A percentile compares a stretch with the other conserved stretches of the same genome.
These are phyloP conservation scores for Heteractis magnifica DNA, from an alignment of 92 coral and sea anemone genomes.

Conservation along the genomic window DNA sequence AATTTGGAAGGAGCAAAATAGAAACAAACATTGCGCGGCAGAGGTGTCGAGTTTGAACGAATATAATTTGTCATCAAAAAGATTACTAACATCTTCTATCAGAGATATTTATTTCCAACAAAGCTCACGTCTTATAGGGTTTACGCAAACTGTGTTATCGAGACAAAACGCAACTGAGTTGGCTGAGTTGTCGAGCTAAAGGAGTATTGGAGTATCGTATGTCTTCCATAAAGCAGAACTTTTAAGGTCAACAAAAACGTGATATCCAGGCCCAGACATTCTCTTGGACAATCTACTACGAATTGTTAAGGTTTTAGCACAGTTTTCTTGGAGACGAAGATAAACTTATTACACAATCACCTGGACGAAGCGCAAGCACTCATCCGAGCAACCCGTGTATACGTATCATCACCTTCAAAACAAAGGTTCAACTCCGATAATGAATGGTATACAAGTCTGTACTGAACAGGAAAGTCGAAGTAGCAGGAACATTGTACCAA, in stretches of 20 bases:
- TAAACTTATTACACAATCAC: not conserved
- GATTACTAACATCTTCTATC: not conserved
- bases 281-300: not conserved
- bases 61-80: not conserved
- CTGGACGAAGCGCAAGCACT: not conserved
- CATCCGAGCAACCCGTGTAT: not conserved
- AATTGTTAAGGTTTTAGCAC: not conserved
- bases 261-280: not conserved
- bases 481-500: slow-evolving; percentile 31
- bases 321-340: not conserved
- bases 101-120: not conserved
- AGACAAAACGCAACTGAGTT: slow-evolving; percentile 1
- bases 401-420: slow-evolving; percentile 21
- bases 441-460: slow-evolving; percentile 12
- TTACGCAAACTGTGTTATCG: not conserved
- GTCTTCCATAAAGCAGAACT: not conserved
- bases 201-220: not conserved
- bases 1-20: slow-evolving; percentile 40
- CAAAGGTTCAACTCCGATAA: slow-evolving; percentile 30
- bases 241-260: not conserved
- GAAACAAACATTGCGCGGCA: slow-evolving; percentile 34
- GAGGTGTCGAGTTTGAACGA: slow-evolving; percentile 9
- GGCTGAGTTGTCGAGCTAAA: not conserved
- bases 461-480: slow-evolving; percentile 24
- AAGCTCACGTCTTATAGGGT: not conserved